These are phyloP conservation scores for Erpornis zantholeuca DNA, from an alignment of 2,113 vertebrate species.

Conservation along the genomic window DNA sequence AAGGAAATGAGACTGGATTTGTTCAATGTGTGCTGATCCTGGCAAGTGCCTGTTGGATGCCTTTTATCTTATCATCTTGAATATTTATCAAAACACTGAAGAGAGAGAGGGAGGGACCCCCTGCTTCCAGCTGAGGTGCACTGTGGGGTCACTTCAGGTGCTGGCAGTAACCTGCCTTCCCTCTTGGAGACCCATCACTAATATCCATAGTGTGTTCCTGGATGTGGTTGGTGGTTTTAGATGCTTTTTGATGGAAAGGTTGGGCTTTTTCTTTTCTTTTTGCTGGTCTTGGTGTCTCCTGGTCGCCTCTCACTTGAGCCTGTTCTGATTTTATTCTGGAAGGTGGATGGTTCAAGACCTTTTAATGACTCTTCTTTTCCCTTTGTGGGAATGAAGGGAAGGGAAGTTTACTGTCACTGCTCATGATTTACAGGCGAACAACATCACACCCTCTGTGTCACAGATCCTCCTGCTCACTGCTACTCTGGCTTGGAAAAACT, in stretches of 20 bases:
- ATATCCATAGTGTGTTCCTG: accelerated
- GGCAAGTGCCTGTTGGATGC: neutral
- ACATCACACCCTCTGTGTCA: neutral
- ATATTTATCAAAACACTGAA: neutral
- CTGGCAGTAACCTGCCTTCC: neutral
- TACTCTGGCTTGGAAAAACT: neutral
- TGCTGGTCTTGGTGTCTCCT: neutral
- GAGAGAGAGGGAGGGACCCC: neutral
- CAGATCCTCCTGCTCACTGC: neutral
- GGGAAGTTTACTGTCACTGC: neutral
- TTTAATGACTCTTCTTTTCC: neutral
- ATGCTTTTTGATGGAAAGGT: neutral
- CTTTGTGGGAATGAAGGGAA: neutral
- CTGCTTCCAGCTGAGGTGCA: neutral
- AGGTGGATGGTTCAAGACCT: neutral
- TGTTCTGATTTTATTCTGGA: neutral
- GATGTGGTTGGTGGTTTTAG: neutral
- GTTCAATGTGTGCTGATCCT: neutral
- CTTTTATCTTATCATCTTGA: neutral
- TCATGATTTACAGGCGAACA: accelerated
- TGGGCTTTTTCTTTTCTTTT: neutral
- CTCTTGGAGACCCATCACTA: accelerated
- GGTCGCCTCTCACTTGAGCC: neutral
- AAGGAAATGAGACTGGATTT: neutral
- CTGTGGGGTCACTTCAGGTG: accelerated